These are phyloP conservation scores for Branchellion lobata DNA, from an alignment of 2,888 invertebrate genomes.

Conservation along the genomic window DNA sequence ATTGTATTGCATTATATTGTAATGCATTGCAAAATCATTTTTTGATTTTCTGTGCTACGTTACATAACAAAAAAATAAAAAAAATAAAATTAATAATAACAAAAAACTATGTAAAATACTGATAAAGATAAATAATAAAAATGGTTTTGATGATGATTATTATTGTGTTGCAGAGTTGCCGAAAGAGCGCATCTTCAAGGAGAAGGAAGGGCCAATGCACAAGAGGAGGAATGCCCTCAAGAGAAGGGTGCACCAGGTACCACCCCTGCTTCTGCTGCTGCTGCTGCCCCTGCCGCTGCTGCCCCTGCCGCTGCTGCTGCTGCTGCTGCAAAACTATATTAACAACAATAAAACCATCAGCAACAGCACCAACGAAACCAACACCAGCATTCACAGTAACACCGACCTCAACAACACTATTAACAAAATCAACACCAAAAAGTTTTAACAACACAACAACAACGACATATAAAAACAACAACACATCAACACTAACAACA, in stretches of 20 bases:
- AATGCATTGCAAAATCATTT: no score
- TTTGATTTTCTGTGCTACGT: no score
- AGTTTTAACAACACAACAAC: no score
- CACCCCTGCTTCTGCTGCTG: neutral
- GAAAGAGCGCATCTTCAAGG: conserved; percentile 78
- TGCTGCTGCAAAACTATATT: no score
- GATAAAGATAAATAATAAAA: no score
- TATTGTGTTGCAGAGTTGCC: conserved; percentile 39
- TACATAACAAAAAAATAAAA: no score
- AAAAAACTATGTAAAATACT: no score
- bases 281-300: neutral
- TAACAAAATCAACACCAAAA: neutral
- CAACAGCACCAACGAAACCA: neutral
- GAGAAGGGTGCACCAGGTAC: conserved; percentile 86
- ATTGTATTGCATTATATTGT: no score
- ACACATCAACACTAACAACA: no score
- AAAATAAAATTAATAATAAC: no score
- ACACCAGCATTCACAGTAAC: neutral
- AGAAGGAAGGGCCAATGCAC: conserved; percentile 83
- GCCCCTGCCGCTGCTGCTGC: no score
- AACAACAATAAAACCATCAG: neutral
- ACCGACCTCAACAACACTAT: neutral
- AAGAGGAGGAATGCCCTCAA: conserved; percentile 95
- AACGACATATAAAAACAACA: neutral
- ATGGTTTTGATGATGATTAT: neutral